Base-by-base conservation (phyloP, 1,140 invertebrate species). In the Lasioglossum albipes region DNA sequence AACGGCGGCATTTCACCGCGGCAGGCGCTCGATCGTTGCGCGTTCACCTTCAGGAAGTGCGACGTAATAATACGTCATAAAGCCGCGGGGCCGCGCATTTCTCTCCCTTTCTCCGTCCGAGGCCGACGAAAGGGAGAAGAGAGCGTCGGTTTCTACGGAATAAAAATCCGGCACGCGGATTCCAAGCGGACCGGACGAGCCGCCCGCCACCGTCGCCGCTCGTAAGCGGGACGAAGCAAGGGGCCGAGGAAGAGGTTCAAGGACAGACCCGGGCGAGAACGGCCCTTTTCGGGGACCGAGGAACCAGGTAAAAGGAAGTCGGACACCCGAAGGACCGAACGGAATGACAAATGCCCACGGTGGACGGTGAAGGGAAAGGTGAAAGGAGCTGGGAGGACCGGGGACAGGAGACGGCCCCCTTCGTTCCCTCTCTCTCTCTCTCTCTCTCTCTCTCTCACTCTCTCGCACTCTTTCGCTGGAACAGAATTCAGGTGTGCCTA, bases 271-370 rank as follows among this genome's bases (percentile, higher is more conserved):
- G 36, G 79, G 86, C 2, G 57, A 61, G 57, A 89, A 87, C 87
- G 73, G 88, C 82, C 88, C 87, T 88, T 90, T 85, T 86, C 80
- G 79, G 73, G 77, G 75, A 67, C 41, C 82, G 86, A 89, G 81
- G 79, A 79, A 45, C 83, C 88, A 89, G 91, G 91, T 91, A 93
- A 91, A 91, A 90, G 90, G 88, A 92, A 90, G 90, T 90, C 87
- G 85, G 81, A 59, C 79, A 74, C 64, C 80, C 82, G 74, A 78
- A 88, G 86, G 83, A 87, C 86, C 88, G 87, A 90, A 89, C 88
- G 89, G 89, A 92, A 91, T 92, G 91, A 93, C 89, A 92, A 93
- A 92, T 91, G 89, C 82, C 42, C 7, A 3, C 59, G 52, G 27
- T 83, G 82, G 71, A 85, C 76, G 84, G 87, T 87, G 87, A 90